Evolutionary conservation across 2,113 vertebrate species (phyloP).

Genomic region (Oryzias woworae): DNA sequence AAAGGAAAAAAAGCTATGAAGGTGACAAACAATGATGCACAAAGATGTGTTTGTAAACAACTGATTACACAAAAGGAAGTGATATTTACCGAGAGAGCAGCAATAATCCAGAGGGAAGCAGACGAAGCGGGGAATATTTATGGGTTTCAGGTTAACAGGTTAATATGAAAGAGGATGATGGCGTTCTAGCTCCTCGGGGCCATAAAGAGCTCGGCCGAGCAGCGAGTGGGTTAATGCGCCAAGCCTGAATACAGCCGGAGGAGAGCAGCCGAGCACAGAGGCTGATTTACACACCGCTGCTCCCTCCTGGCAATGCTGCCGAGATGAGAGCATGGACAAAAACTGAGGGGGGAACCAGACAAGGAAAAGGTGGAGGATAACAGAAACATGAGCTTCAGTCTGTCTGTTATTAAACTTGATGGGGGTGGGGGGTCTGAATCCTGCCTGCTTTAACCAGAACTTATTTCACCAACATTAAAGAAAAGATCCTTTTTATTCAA

Average conservation of each 20-base stretch:
- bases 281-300: conserved; percentile 39
- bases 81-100: too few species aligned
- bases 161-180: neutral
- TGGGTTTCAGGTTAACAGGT: neutral
- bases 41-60: conserved; percentile 34
- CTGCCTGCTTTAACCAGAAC: too few species aligned
- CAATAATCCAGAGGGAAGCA: neutral
- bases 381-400: too few species aligned
- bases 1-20: conserved; percentile 58
- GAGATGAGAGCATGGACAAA: neutral
- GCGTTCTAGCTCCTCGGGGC: conserved; percentile 1
- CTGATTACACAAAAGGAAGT: conserved; percentile 13
- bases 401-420: too few species aligned
- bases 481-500: too few species aligned
- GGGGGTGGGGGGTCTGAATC: too few species aligned
- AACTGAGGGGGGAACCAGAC: too few species aligned
- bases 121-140: neutral
- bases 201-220: conserved; percentile 45
- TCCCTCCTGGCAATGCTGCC: conserved; percentile 45
- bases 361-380: neutral
- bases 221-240: conserved; percentile 27
- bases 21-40: conserved; percentile 4
- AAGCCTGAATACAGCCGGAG: conserved; percentile 10
- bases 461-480: too few species aligned
- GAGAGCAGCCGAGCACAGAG: conserved; percentile 9